phyloP scores from a whole-genome alignment of 2,888 invertebrate genomes.

The Synanthedon andrenaeformis region DNA sequence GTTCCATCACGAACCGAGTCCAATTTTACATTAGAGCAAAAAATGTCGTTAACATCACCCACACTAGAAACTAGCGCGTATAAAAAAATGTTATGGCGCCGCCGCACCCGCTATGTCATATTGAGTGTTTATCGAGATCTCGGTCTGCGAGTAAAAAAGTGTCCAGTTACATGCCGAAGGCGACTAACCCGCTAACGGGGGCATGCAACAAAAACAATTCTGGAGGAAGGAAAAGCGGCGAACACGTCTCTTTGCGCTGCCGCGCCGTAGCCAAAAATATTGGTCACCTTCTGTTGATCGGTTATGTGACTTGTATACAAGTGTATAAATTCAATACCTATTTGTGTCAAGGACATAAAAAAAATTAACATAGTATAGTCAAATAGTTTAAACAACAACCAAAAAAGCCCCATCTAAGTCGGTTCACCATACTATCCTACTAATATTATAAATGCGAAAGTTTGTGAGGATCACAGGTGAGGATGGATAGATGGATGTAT shows the following conservation, averaged over 20 bases:
- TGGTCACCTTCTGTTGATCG: not conserved
- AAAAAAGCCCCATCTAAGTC: too few relatives aligned
- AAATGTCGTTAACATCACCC: slow-evolving; percentile 24
- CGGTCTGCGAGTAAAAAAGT: slow-evolving; percentile 30
- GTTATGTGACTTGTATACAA: not conserved
- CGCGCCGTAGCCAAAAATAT: not conserved
- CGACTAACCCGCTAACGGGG: slow-evolving; percentile 46
- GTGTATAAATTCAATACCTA: not conserved
- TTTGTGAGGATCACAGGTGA: too few relatives aligned
- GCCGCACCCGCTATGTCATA: slow-evolving; percentile 24
- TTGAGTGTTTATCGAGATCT: slow-evolving; percentile 29
- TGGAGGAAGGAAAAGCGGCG: slow-evolving; percentile 26
- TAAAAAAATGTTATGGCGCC: slow-evolving; percentile 26
- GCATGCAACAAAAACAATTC: slow-evolving; percentile 40
- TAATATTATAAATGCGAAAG: too few relatives aligned
- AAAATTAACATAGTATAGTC: not conserved
- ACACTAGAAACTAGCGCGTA: slow-evolving; percentile 13
- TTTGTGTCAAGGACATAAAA: not conserved
- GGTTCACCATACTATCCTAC: too few relatives aligned
- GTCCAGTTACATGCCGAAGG: slow-evolving; percentile 52
- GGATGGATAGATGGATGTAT: too few relatives aligned
- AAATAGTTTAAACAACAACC: too few relatives aligned
- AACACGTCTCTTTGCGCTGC: not conserved
- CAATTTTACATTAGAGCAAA: slow-evolving; percentile 21
- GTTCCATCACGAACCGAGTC: slow-evolving; percentile 19